Conservation (phyloP, 2,888 invertebrate genomes). For the Bursaphelenchus okinawaensis region DNA sequence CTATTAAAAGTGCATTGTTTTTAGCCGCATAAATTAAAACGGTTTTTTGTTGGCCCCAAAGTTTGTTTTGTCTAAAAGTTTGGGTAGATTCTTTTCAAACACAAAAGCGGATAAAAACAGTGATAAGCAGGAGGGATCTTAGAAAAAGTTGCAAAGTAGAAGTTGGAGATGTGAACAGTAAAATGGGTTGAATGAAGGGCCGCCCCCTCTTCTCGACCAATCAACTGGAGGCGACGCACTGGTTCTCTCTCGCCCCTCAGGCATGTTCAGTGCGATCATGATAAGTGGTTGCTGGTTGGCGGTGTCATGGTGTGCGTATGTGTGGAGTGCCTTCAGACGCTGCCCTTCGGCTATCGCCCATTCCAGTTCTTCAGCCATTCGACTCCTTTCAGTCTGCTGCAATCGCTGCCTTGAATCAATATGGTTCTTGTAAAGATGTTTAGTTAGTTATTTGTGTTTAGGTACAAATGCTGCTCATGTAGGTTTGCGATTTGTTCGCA, state of each 20-base stretch:
- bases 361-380: not conserved
- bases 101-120: no score
- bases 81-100: no score
- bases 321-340: not conserved
- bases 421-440: not conserved
- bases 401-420: not conserved
- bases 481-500: no score
- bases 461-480: no score
- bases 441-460: not conserved
- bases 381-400: not conserved
- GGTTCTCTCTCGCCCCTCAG: not conserved
- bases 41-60: no score
- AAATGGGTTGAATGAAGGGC: not conserved
- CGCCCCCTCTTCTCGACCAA: not conserved
- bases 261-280: not conserved
- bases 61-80: no score
- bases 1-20: no score
- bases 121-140: no score
- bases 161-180: not conserved
- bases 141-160: no score
- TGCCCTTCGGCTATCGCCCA: no score
- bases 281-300: not conserved
- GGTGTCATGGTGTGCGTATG: not conserved
- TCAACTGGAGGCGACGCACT: not conserved
- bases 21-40: no score